Percentiles rank a stretch among this genome's conserved stretches.
Evolutionary conservation across 1,140 invertebrate genomes (phyloP).

Genomic region (Aphis gossypii): DNA sequence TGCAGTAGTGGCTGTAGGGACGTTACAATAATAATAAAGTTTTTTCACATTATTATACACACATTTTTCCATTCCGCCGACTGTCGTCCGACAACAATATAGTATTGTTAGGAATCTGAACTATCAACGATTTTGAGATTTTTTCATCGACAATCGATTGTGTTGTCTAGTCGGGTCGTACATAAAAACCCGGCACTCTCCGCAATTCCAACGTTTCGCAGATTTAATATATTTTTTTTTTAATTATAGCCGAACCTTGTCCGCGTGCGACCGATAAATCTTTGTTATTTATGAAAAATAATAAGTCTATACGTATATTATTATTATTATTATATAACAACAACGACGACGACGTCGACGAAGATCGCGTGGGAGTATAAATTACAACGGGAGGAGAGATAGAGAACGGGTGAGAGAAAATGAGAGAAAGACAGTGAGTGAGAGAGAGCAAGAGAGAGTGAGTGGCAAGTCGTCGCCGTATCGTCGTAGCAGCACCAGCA

Average conservation of each 20-base stretch:
- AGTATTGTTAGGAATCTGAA: neutral
- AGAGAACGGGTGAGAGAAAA: neutral
- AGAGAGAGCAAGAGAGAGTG: neutral
- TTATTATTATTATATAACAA: neutral
- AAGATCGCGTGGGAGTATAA: neutral
- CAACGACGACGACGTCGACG: neutral
- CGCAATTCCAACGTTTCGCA: neutral
- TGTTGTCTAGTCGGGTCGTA: neutral
- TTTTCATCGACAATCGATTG: neutral
- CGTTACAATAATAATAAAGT: neutral
- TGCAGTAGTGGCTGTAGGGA: neutral
- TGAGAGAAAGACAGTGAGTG: neutral
- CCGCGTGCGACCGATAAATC: constrained; percentile 26
- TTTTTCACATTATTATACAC: neutral
- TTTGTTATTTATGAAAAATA: constrained; percentile 27
- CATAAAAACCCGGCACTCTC: neutral
- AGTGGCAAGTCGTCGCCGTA: neutral
- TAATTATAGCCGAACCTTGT: constrained; percentile 42
- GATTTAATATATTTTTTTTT: neutral
- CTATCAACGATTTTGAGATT: neutral
- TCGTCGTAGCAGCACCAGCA: neutral
- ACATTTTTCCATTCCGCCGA: neutral
- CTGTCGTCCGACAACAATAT: neutral
- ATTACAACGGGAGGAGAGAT: neutral
- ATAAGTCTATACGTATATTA: constrained; percentile 26